Base-by-base conservation (phyloP, 2,888 invertebrate genomes). In the Pristionchus entomophagus region DNA sequence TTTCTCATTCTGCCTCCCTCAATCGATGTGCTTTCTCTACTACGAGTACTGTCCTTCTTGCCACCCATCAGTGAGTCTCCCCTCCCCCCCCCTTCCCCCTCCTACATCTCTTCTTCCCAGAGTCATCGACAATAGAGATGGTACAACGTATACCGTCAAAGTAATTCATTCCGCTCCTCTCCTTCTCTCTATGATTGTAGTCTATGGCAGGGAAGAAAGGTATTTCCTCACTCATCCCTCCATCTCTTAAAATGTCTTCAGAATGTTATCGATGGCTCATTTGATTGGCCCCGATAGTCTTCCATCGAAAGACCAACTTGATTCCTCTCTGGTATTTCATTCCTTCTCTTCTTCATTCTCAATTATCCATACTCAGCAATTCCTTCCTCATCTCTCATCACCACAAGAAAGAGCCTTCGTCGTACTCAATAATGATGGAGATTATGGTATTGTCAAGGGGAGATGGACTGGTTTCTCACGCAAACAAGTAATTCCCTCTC, bases 121-220 rank as follows among this genome's bases (percentile, higher is more conserved):
- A 62, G 90, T 94, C 26, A 94, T 92, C 91, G 87, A 92, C 89
- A 82, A 94, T 89, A 91, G 94, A 91, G 92, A 94, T 91, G 87
- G 94, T 90, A 91, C 94, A 90, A 88, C 94, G 93, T 95, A 94
- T 90, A 94, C 94, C 1, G 94, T 94, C 53, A 94, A 94, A 84
- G 92, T 95, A 5, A 93, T 95, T 35, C 95, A 95, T 91, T 94
- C 94, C 38, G 93, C 94, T 5, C 93, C 94, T 3, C 90, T 94
- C 87, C 91, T 94, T 86, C 94, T 94, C 90, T 95, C 95, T n/a
- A 94, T 94, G 86, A 93, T 95, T 19, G 94, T 95, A 84, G 94
- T 95, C 49, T 94, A 92, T 82, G 91, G 91, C 0, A 87, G 84
- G 14, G 88, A 88, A n/a, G 84, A 80, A 2, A 86, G 62, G 81